These are phyloP conservation scores for Notarius quadriscutis DNA, from an alignment of 2,113 vertebrate species.

Conservation along the genomic window DNA sequence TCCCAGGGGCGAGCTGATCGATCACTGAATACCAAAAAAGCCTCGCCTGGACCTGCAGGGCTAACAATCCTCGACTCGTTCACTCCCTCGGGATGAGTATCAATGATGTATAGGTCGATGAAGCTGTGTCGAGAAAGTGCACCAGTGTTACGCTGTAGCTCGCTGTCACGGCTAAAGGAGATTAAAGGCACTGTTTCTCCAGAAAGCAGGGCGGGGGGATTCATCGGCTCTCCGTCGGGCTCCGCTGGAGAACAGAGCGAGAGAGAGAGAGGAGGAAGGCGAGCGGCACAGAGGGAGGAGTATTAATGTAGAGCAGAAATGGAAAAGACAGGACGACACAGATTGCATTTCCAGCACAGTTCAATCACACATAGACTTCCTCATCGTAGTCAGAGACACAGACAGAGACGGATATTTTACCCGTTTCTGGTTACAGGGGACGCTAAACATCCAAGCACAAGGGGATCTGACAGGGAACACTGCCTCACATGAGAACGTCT, in stretches of 20 bases:
- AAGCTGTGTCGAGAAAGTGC: constrained; percentile 25
- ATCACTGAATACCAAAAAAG: constrained; percentile 30
- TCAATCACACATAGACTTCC: constrained; percentile 11
- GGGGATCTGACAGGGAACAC: not conserved
- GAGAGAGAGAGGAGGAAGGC: not conserved
- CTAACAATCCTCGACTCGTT: constrained; percentile 16
- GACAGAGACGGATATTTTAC: not conserved
- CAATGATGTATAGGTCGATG: constrained; percentile 45
- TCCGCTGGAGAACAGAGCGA: not conserved
- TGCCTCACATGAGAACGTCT: not conserved
- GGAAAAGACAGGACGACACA: constrained; percentile 23
- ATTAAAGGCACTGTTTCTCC: constrained; percentile 34
- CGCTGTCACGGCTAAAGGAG: constrained; percentile 44
- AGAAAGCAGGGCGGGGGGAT: constrained; percentile 30
- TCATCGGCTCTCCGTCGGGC: constrained; percentile 24
- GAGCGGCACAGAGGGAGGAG: constrained; percentile 1
- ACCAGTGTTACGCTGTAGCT: constrained; percentile 3
- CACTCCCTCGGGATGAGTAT: constrained; percentile 18
- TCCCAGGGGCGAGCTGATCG: constrained; percentile 29
- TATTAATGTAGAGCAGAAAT: constrained; percentile 27
- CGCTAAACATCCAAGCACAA: not conserved
- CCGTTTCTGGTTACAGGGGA: not conserved
- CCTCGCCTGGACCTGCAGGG: not conserved
- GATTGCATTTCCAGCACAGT: not conserved
- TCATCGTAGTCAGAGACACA: not conserved